Conservation (phyloP, 1,140 invertebrate species). For the Apocrypta bakeri region DNA sequence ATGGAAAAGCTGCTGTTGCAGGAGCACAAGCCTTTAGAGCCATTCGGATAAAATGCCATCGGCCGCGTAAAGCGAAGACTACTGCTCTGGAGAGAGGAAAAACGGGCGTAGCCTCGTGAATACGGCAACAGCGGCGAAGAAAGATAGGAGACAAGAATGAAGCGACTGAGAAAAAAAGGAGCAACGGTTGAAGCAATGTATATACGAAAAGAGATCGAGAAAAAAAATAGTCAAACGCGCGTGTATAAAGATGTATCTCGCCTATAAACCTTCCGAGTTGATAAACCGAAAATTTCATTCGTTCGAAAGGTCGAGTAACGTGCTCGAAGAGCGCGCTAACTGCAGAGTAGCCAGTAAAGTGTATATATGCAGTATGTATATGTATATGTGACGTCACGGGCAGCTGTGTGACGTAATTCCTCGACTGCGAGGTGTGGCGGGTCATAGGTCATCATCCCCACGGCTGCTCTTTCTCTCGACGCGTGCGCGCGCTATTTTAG, state of each 20-base stretch:
- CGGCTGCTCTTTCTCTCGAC: background rate
- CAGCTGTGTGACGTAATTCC: constrained; percentile 26
- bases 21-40: constrained; percentile 2
- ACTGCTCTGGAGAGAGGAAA: background rate
- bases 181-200: background rate
- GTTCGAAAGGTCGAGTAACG: too few species aligned
- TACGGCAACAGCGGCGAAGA: background rate
- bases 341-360: too few species aligned
- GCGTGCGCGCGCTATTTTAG: constrained; percentile 22
- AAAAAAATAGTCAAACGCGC: too few species aligned
- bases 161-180: background rate
- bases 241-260: too few species aligned
- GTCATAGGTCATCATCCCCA: constrained; percentile 45
- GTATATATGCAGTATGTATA: too few species aligned
- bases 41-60: constrained; percentile 27
- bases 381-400: constrained; percentile 42
- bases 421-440: constrained; percentile 24
- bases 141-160: background rate
- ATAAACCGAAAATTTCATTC: too few species aligned
- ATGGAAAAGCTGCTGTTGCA: background rate
- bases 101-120: background rate
- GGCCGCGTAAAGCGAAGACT: background rate
- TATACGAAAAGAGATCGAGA: background rate
- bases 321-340: too few species aligned
- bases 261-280: too few species aligned